phyloP scores from a whole-genome alignment of 2,797 vertebrate species.

The Acanthurus leucopareius region DNA sequence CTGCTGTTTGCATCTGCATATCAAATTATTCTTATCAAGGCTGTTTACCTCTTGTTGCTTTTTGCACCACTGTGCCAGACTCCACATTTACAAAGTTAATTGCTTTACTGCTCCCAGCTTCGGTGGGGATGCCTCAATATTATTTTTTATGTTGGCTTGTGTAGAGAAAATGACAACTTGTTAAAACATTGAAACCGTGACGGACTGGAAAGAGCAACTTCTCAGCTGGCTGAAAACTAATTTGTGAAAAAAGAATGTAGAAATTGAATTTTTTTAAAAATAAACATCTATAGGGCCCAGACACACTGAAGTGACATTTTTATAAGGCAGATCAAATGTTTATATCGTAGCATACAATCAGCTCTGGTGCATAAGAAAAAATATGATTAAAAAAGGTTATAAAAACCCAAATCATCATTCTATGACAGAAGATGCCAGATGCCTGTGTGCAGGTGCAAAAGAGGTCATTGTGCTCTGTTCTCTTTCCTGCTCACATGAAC shows the following conservation, averaged over 20 bases:
- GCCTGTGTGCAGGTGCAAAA: too few species aligned
- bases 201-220: not conserved
- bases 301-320: not conserved
- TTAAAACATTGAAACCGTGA: not conserved
- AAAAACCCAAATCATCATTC: too few species aligned
- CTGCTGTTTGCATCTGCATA: conserved; percentile 13
- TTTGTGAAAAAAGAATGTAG: not conserved
- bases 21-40: conserved; percentile 14
- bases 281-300: not conserved
- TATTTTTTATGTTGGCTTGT: not conserved
- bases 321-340: too few species aligned
- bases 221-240: too few species aligned
- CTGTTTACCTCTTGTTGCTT: conserved; percentile 5
- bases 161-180: not conserved
- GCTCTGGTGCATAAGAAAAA: too few species aligned
- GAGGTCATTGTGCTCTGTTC: too few species aligned
- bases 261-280: not conserved
- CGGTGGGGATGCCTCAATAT: not conserved
- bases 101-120: not conserved
- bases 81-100: not conserved
- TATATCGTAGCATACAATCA: too few species aligned
- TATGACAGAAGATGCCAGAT: too few species aligned
- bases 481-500: too few species aligned
- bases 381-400: too few species aligned
- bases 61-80: not conserved